Evolutionary conservation across 2,888 invertebrate genomes (phyloP).

Genomic region (Malachius bipustulatus): DNA sequence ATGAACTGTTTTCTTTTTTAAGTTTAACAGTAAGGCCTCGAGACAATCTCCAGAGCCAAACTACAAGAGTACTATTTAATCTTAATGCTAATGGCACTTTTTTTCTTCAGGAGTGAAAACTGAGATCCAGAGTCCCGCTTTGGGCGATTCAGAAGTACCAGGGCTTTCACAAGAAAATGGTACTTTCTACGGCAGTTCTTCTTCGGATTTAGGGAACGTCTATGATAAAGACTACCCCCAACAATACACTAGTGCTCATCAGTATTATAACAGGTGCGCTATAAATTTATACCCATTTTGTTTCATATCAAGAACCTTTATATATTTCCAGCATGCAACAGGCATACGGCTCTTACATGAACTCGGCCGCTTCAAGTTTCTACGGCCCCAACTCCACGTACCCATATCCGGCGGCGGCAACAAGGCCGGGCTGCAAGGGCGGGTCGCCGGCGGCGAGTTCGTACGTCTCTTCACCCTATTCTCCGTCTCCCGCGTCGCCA

Average conservation of each 20-base stretch:
- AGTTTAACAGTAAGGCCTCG: too few relatives aligned
- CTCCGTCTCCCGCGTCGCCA: conserved; percentile 33
- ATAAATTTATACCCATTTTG: too few relatives aligned
- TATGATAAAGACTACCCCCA: conserved; percentile 41
- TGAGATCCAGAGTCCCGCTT: conserved; percentile 59
- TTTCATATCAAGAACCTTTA: too few relatives aligned
- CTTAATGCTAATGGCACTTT: too few relatives aligned
- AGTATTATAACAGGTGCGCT: conserved; percentile 66
- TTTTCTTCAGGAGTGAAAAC: conserved; percentile 47
- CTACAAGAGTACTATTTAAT: too few relatives aligned
- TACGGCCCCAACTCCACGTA: conserved; percentile 35
- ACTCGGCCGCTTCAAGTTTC: conserved; percentile 29
- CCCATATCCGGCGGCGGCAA: conserved; percentile 37
- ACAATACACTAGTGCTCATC: conserved; percentile 51
- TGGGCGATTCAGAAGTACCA: conserved; percentile 40
- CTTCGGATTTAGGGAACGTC: conserved; percentile 25
- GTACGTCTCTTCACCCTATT: conserved; percentile 36
- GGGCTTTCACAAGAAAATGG: conserved; percentile 34
- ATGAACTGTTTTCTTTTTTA: too few relatives aligned
- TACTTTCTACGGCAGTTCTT: conserved; percentile 30
- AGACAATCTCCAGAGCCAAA: too few relatives aligned
- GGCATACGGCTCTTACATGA: conserved; percentile 36
- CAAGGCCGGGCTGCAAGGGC: conserved; percentile 33
- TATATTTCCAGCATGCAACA: conserved; percentile 37
- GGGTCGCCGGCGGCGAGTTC: conserved; percentile 48